Evolutionary conservation across 2,797 vertebrate genomes (phyloP), one percentile per base, ranked within the genome.

Genomic region (Amblyopsis hoosieri): DNA sequence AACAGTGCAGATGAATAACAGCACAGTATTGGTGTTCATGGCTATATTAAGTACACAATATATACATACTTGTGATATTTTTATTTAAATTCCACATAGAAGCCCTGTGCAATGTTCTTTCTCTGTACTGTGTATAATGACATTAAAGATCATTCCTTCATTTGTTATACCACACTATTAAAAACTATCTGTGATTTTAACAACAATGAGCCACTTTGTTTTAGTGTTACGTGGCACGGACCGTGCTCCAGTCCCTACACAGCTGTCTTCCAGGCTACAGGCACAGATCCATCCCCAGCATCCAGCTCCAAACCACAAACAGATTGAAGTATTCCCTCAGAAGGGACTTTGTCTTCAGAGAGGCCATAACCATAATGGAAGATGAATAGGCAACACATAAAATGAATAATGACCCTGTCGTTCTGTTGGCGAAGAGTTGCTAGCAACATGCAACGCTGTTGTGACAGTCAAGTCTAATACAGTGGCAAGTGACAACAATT

Each of bases 401-500:
- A 67, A 54, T 54, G 23, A 42, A 61, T 71, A 69, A 23, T 33
- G 15, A 64, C 29, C 45, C 62, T 17, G 4, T 42, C 78, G 60
- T 53, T 67, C 45, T 65, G 69, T 75, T 72, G 73, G 66, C 59
- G 69, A 69, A 60, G 62, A 45, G 61, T 54, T 46, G 48, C 70
- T 72, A 59, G 50, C 66, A 62, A 19, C 62, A 52, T 46, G 52
- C 14, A 33, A 51, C 66, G 61, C 63, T 54, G 55, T 63, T 62
- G 51, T 73, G 72, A 67, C 73, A 79, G 78, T 56, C 64, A 60
- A 49, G 65, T 57, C 66, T 66, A 71, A 84, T 73, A 75, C 74
- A 85, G 81, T 75, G 84, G 83, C 79, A 81, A 73, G 79, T 88
- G 87, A 87, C 84, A 85, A 82, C 86, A 85, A 82, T 81, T 84